phyloP scores from a whole-genome alignment of 2,888 invertebrate genomes.

The Chloroclystis v-ata region DNA sequence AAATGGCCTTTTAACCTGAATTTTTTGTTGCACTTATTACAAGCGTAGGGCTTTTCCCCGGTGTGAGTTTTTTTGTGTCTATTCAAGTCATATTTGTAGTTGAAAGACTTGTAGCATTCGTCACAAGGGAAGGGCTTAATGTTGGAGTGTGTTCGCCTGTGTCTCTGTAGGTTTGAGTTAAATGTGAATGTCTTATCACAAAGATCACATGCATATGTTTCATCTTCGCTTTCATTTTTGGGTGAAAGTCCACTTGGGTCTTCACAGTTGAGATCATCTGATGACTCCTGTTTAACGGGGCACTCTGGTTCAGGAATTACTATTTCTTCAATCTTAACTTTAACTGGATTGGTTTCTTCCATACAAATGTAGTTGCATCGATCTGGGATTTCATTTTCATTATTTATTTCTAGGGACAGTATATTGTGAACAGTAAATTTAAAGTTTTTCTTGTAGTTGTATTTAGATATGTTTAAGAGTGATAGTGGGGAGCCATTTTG shows the following conservation, averaged over 20 bases:
- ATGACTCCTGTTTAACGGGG: neutral
- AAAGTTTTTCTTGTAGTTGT: neutral
- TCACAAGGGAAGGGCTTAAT: neutral
- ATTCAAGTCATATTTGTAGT: constrained; percentile 10
- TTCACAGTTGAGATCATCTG: neutral
- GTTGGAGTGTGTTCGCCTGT: neutral
- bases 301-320: neutral
- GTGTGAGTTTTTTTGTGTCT: constrained; percentile 12
- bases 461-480: neutral
- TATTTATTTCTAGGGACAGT: neutral
- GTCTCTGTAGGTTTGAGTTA: neutral
- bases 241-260: neutral
- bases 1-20: constrained; percentile 1
- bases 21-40: constrained; percentile 6
- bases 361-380: neutral
- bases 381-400: neutral
- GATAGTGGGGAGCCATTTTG: neutral
- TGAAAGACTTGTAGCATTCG: constrained; percentile 5
- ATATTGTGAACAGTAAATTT: neutral
- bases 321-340: neutral
- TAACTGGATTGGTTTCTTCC: neutral
- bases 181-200: constrained; percentile 2
- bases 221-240: neutral
- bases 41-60: constrained; percentile 9
- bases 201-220: neutral